Evolutionary conservation across 2,113 vertebrate species (phyloP).

Genomic region (Lucifuga dentata): DNA sequence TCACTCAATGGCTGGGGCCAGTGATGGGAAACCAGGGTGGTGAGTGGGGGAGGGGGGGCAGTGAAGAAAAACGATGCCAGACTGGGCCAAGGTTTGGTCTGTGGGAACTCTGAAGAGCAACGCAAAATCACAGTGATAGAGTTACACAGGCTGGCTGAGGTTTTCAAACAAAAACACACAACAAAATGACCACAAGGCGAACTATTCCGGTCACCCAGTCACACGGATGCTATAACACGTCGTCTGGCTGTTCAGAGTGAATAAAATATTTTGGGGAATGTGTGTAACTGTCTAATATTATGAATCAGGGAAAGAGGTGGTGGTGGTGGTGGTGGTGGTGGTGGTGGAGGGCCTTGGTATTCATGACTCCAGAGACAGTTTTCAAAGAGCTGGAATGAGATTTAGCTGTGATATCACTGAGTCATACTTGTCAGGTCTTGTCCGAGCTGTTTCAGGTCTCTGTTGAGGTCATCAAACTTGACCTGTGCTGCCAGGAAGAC

Average conservation of each 20-base stretch:
- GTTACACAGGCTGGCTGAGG: conserved; percentile 60
- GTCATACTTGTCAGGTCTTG: conserved; percentile 90
- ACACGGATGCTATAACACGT: conserved; percentile 15
- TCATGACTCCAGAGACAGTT: conserved; percentile 5
- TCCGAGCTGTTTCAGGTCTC: conserved; percentile 90
- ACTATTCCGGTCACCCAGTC: conserved; percentile 45
- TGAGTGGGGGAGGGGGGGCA: conserved; percentile 11
- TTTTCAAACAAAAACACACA: conserved; percentile 68
- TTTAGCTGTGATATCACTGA: not conserved
- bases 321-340: too few species aligned
- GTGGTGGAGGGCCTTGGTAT: not conserved
- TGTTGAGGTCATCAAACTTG: conserved; percentile 93
- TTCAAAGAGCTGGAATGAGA: not conserved
- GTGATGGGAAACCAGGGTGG: conserved; percentile 60
- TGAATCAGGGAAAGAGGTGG: not conserved
- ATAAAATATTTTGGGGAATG: conserved; percentile 25
- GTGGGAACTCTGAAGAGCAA: conserved; percentile 51
- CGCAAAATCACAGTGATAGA: conserved; percentile 62
- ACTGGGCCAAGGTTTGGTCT: conserved; percentile 60
- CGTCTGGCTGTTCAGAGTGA: conserved; percentile 11
- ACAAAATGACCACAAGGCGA: conserved; percentile 72
- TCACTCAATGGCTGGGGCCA: conserved; percentile 62
- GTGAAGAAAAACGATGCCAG: conserved; percentile 62
- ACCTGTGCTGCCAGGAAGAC: conserved; percentile 95
- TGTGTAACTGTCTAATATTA: conserved; percentile 15